Evolutionary conservation across 2,888 invertebrate species (phyloP).

Genomic region (Acanthosepion pharaonis): DNA sequence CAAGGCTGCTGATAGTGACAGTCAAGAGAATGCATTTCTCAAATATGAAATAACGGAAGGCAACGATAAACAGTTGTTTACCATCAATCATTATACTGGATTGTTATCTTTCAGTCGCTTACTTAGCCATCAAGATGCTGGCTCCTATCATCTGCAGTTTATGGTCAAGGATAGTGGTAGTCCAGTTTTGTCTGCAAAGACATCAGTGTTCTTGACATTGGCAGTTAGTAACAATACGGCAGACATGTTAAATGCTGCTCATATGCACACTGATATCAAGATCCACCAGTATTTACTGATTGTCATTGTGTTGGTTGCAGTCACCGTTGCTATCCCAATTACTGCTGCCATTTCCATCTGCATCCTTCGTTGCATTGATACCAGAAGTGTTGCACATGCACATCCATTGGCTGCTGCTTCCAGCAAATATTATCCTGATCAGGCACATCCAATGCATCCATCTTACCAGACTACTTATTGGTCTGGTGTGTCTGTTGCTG

Average conservation of each 20-base stretch:
- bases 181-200: neutral
- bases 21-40: neutral
- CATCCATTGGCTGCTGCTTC: neutral
- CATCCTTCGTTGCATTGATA: neutral
- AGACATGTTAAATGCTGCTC: neutral
- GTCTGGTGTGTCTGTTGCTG: neutral
- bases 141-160: neutral
- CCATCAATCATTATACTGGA: neutral
- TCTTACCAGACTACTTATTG: neutral
- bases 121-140: neutral
- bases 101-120: neutral
- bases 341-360: neutral
- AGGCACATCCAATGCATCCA: neutral
- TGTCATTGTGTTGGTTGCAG: neutral
- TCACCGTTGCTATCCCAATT: neutral
- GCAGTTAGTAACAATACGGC: neutral
- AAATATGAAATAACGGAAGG: neutral
- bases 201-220: neutral
- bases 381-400: neutral
- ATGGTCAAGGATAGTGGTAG: neutral
- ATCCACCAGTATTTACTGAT: neutral
- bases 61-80: neutral
- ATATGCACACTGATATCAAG: neutral
- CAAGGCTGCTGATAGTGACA: neutral
- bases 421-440: neutral